Base-by-base conservation (phyloP, 2,888 invertebrate species). In the Eucera pruinosa region DNA sequence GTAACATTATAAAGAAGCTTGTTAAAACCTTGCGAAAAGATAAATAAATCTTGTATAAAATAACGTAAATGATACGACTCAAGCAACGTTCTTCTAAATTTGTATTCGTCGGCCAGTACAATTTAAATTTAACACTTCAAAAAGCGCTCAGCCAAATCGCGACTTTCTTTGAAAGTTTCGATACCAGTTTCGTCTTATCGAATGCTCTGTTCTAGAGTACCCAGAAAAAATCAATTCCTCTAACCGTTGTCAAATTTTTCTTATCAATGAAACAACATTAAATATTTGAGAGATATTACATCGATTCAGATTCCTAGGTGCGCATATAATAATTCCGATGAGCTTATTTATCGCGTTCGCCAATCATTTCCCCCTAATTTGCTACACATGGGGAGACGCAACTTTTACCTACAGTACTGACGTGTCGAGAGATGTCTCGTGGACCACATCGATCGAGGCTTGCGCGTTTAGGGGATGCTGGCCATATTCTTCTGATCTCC, bases 401-500 rank as follows among this genome's bases (percentile, higher is more conserved):
- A 47, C 0, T 54, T 48, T 70, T 30, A 60, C 39, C 33, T 73
- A 77, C 72, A 69, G 48, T 65, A 71, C 73, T 82, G 88, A 87
- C 82, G 81, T 85, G 86, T 75, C 83, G 79, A 81, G 83, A 75
- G 61, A 82, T 62, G 78, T 80, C 61, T 80, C 83, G 60, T 82
- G 89, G 85, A 85, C 86, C 87, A 83, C 83, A 90, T 90, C 87
- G 90, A 90, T 90, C 89, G 88, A 86, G 87, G 77, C 88, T 84
- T 86, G 89, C 90, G 89, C 89, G 78, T 72, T 86, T 73, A 76
- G 79, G 81, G 81, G 81, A 78, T 82, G 81, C 85, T 88, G 83
- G 85, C 88, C 83, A 85, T 76, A 82, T 84, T 83, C 76, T 66
- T 78, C 83, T 80, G 86, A 86, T 90, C 87, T 87, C 79, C 83